Evolutionary conservation across 2,888 invertebrate species (phyloP), one percentile per base, ranked within the genome.

Genomic region (Celastrina argiolus): DNA sequence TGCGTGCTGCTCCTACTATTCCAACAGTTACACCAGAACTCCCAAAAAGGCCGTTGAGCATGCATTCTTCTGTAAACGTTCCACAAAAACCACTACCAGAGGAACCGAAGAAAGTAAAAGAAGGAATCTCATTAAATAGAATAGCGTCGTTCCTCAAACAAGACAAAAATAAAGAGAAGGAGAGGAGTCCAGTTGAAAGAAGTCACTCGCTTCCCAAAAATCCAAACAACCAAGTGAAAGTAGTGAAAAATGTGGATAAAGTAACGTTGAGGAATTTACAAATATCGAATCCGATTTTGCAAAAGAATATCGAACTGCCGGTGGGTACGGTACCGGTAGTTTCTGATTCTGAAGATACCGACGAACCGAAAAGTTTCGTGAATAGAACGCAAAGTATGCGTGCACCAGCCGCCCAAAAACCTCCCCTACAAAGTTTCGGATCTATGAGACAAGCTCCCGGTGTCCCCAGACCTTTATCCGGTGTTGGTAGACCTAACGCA

Each of bases 381-480:
- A 94, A 94, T 84, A 92, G 97, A 65, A 95, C 97, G 0, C 97
- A 97, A 76, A 97, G 97, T 74, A 95, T 97, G 96, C 90, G 96
- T 72, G 94, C 94, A 64, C 92, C 92, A 0, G 77, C 83, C 1
- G 76, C 84, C 0, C 90, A 89, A 16, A 92, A 94, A 76, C 94
- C 95, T 0, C 87, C 89, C 0, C 92, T 96, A 39, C 96, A 95
- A 70, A 94, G 94, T 36, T 97, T 97, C 74, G 97, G 97, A 0
- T 97, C 97, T 0, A 96, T 97, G 96, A 89, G 97, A 34, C 94
- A 95, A 73, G 91, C 95, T 0, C 92, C 93, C 0, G 92, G 92
- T 0, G 84, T 85, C 0, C 94, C 94, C 22, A 90, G 97, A 64
- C 97, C 97, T 0, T 91, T 95, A 26, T 97, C 97, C 69, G 94